Conservation (phyloP, 1,140 invertebrate genomes). For the Nilaparvata lugens region DNA sequence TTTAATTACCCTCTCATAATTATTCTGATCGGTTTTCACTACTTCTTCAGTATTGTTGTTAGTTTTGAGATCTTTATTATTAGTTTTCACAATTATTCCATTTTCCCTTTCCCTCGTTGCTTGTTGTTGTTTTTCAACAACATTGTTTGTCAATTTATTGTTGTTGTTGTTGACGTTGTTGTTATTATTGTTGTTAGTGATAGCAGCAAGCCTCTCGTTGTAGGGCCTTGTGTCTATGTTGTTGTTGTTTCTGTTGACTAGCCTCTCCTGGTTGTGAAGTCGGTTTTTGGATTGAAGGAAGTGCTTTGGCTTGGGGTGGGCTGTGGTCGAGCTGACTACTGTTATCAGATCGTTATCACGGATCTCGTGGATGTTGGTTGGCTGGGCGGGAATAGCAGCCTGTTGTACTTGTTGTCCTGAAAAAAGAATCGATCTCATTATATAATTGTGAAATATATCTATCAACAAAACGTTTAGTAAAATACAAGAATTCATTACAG, state of each 20-base stretch:
- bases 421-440: constrained; percentile 11
- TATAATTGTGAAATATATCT: too few relatives aligned
- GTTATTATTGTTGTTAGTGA: not conserved
- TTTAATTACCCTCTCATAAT: not conserved
- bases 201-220: not conserved
- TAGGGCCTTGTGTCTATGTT: not conserved
- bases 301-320: constrained; percentile 27
- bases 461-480: too few relatives aligned
- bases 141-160: not conserved
- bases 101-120: too few relatives aligned
- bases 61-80: not conserved
- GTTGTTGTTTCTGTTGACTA: constrained; percentile 9
- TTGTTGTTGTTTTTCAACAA: too few relatives aligned
- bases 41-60: not conserved
- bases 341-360: constrained; percentile 2
- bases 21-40: not conserved
- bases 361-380: not conserved
- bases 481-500: too few relatives aligned
- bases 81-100: too few relatives aligned
- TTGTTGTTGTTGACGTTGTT: not conserved
- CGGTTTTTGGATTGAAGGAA: constrained; percentile 30
- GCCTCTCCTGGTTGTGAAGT: constrained; percentile 22
- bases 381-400: constrained; percentile 29
- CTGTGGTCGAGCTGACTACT: not conserved
- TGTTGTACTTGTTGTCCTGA: constrained; percentile 39